Conservation (phyloP, 2,797 vertebrate species). For the Sebastes matsubarae region DNA sequence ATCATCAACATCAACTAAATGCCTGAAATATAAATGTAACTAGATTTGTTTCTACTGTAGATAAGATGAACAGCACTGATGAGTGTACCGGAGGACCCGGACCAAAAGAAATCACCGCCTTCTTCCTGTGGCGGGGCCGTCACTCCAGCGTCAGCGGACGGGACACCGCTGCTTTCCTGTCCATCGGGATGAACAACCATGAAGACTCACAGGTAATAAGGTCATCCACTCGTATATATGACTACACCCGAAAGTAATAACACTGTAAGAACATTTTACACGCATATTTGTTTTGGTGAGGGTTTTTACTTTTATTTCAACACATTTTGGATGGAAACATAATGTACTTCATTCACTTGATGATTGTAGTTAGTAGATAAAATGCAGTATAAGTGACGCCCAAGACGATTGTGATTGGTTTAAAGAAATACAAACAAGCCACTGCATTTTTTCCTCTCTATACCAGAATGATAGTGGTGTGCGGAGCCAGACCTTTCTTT, state of each 20-base stretch:
- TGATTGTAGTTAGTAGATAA: background rate
- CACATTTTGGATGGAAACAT: background rate
- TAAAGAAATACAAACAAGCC: background rate
- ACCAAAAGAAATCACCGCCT: slow-evolving; percentile 54
- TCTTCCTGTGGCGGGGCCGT: slow-evolving; percentile 84
- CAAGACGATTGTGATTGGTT: background rate
- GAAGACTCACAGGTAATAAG: slow-evolving; percentile 70
- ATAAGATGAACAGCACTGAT: slow-evolving; percentile 33
- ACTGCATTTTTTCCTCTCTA: too few relatives aligned
- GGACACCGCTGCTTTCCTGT: slow-evolving; percentile 75
- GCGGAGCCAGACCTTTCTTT: background rate
- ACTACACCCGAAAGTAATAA: background rate
- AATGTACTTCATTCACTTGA: background rate
- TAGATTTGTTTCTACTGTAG: slow-evolving; percentile 6
- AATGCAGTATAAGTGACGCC: background rate
- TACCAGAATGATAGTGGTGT: background rate
- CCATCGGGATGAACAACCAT: slow-evolving; percentile 68
- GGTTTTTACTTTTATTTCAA: background rate
- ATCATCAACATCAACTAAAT: background rate
- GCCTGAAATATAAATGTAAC: background rate
- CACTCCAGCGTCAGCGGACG: slow-evolving; percentile 71
- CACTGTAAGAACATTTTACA: background rate
- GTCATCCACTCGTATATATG: too few relatives aligned
- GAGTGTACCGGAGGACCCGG: background rate
- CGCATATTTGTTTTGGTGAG: background rate